Evolutionary conservation across 2,113 vertebrate genomes (phyloP), one percentile per base, ranked within the genome.

Genomic region (Illadopsis cleaveri): DNA sequence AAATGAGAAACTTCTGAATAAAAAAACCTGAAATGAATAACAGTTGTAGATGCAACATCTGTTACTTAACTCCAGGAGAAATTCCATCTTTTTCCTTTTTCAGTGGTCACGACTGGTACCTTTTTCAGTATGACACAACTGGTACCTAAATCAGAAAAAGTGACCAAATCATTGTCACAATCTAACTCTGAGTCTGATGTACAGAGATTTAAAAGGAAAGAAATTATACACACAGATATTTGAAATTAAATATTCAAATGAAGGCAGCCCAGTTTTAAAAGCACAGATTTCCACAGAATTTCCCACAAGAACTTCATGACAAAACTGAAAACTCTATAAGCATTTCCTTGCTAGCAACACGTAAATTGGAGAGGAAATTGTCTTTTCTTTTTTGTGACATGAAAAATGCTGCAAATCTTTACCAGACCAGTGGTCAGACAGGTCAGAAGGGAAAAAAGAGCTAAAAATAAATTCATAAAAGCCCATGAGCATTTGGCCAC

Each of bases 41-140:
- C 19, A 80, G 6, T n/a, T 57, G 37, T 6, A 45, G 9, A 20
- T 28, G 8, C 6, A 51, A 21, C 17, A 28, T 18, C 40, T 21
- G 5, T 21, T 15, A 54, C 12, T 42, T 33, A 69, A 48, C 17
- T 78, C 15, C 23, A 20, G 45, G 40, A 33, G 6, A 80, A 86
- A 73, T 50, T 57, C 20, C 12, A 17, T 22, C 5, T 22, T 65
- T 85, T 75, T 53, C 12, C 7, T 19, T 82, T 69, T 61, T 31
- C 13, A 37, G 8, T 38, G 18, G 9, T 15, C 30, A 40, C 40
- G 11, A 40, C 40, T 11, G 40, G 40, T 40, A 12, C 40, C 40
- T 40, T 40, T 40, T 40, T 40, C 40, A 40, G 4, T 8, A 6
- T 15, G 48, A 38, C 27, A 64, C 0, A 0, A n/a, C 7, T 22